Evolutionary conservation across 2,113 vertebrate genomes (phyloP).

Genomic region (Mus pahari): DNA sequence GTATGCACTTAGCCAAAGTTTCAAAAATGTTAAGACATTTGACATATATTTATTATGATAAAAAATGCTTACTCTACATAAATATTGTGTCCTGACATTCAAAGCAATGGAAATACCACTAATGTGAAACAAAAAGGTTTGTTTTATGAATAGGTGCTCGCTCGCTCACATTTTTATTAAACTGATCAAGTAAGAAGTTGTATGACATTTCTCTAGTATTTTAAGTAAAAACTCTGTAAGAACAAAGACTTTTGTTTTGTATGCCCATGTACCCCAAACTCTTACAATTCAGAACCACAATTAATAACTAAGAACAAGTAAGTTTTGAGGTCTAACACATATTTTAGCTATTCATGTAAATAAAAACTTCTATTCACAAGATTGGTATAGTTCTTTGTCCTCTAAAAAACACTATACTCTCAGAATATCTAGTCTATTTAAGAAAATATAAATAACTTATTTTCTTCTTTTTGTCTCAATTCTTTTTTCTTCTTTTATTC

Average conservation of each 20-base stretch:
- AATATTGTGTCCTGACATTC: not conserved
- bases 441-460: conserved; percentile 27
- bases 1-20: not conserved
- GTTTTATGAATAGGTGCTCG: not conserved
- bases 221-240: not conserved
- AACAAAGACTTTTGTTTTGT: not conserved
- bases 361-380: not conserved
- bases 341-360: not conserved
- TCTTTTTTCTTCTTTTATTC: not conserved
- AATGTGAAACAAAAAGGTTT: not conserved
- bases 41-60: not conserved
- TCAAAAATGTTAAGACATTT: not conserved
- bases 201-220: not conserved
- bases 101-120: not conserved
- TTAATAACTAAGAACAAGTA: conserved; percentile 1
- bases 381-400: not conserved
- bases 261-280: not conserved
- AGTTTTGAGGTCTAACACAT: not conserved
- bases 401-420: not conserved
- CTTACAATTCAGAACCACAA: not conserved
- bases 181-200: not conserved
- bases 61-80: not conserved
- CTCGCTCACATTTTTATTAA: not conserved
- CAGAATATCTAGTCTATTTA: not conserved
- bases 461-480: not conserved